phyloP scores from a whole-genome alignment of 1,140 invertebrate species.

The Tetragonula clypearis region DNA sequence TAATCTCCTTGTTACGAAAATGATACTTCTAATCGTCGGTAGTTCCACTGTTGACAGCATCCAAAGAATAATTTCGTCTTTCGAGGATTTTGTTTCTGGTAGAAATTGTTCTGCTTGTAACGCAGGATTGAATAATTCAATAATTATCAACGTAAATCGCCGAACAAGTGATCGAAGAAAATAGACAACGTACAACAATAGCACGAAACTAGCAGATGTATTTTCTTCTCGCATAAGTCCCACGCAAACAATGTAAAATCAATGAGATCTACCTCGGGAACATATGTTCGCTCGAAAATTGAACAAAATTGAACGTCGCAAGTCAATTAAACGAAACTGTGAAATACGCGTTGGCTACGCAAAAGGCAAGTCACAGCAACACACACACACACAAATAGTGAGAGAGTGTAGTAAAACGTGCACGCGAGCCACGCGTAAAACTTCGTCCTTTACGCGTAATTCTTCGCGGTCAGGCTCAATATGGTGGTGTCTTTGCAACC shows the following conservation, averaged over 20 bases:
- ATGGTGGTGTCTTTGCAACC: conserved; percentile 56
- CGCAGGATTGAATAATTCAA: no score
- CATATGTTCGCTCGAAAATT: no score
- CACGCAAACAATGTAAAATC: no score
- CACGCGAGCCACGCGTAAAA: conserved; percentile 36
- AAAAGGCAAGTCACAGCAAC: not conserved
- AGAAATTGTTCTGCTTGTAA: not conserved
- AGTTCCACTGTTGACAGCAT: no score
- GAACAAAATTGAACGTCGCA: not conserved
- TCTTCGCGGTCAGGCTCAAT: conserved; percentile 56
- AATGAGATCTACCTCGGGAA: no score
- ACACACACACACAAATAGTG: no score
- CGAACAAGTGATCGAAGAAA: not conserved
- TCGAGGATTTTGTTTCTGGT: no score
- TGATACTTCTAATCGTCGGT: no score
- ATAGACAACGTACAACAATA: not conserved
- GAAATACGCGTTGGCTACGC: not conserved
- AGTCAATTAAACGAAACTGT: not conserved
- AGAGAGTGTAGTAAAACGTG: not conserved
- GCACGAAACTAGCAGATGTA: not conserved
- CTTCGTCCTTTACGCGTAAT: conserved; percentile 51
- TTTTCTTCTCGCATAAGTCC: not conserved
- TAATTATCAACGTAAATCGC: not conserved
- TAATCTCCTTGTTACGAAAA: no score
- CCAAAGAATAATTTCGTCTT: no score